Base-by-base conservation (phyloP, 2,888 invertebrate species). In the Dione juno region DNA sequence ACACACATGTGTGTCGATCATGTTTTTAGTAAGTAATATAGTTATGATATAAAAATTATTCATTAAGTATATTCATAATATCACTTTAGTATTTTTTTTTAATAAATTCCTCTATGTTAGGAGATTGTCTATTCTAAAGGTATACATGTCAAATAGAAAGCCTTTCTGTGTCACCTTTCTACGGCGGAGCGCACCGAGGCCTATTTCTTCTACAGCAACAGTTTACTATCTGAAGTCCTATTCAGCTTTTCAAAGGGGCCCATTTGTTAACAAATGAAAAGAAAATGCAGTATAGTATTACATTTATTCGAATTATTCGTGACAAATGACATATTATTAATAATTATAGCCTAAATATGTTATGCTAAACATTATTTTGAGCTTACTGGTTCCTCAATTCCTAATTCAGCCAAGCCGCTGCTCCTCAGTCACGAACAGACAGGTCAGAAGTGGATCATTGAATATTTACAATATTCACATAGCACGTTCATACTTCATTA, bases 331-430 rank as follows among this genome's bases (percentile, higher is more conserved):
- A 83, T 86, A 86, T 82, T 85, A 83, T 83, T 84, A 84, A 86
- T 85, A 50, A 64, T 64, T 37, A 64, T 52, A 37, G 9, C 14
- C 48, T 86, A 84, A 85, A 84, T 84, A 86, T 72, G 83, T 67
- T 73, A 73, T 71, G 66, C 64, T 88, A 88, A 84, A 78, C 86
- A 83, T 86, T 85, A 85, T 82, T 80, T 90, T 92, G 92, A 91
- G 92, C 90, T 88, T 90, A 88, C 85, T 84, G 83, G 85, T 90
- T 90, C 83, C 86, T 91, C 92, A 92, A 92, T 92, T 92, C 92
- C 91, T 91, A 88, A 82, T 83, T 89, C 86, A 88, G 88, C 87
- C 87, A 89, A 88, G 88, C 88, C 85, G 82, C 83, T 82, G 80
- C 81, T 80, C 80, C 78, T 74, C 76, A 79, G 79, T 80, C 81